Evolutionary conservation across 2,888 invertebrate genomes (phyloP), one percentile per base, ranked within the genome.

Genomic region (Acleris holmiana): DNA sequence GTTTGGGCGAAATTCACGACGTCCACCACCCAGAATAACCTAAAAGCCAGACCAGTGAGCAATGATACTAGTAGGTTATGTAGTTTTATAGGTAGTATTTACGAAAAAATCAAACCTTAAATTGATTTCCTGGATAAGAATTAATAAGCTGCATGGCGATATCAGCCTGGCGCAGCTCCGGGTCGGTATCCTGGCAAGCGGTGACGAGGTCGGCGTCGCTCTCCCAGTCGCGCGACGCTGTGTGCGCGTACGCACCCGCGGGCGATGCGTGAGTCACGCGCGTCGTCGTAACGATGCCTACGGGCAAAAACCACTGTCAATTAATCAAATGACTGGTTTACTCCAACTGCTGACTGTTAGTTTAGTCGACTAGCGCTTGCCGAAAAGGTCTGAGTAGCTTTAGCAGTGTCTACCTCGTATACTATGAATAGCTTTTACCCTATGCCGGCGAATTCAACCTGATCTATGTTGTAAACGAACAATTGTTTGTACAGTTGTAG

Each of bases 251-350:
- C 0, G 93, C 86, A 1, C 95, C 95, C 0, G 95, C 94, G 0
- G 96, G 96, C 0, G 96, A 96, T 4, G 96, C 97, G 80, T 97
- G 96, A 0, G 97, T 97, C 1, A 97, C 94, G 61, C 96, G 92
- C 0, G 96, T 95, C 2, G 95, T 96, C 10, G 97, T 97, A 21
- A 97, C 96, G n/a, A 95, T 82, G 0, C 95, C 95, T 84, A 76
- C 57, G 55, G 4, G 2, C 6, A 40, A 19, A 29, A 17, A 10
- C 10, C 7, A 2, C 8, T 6, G 17, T 17, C 18, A 46, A 10
- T 19, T 0, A 10, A 3, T 10, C 10, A 29, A 29, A 29, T 8
- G 25, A 29, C 1, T 5, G 7, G 25, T 29, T 29, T 29, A 29
- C 1, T 3, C 2, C 8, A 7, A 29, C 25, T 25, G 2, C 25